These are phyloP conservation scores for Macroglossus sobrinus DNA, from an alignment of 2,113 vertebrate species.

Conservation along the genomic window DNA sequence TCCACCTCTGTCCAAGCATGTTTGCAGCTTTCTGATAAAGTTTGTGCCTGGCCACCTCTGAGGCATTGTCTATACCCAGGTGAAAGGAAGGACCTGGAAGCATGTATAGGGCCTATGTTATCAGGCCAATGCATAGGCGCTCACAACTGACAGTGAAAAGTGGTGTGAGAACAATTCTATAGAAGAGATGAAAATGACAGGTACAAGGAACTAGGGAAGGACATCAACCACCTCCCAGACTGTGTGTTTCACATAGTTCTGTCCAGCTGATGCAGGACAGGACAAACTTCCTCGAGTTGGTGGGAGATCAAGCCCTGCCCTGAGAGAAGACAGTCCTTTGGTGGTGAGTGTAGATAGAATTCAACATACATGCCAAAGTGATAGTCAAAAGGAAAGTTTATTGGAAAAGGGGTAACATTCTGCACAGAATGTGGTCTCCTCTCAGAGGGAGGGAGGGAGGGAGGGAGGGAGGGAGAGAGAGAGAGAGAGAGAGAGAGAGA, in stretches of 20 bases:
- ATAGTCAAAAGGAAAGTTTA: no score
- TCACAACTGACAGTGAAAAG: background rate
- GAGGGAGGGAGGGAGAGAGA: no score
- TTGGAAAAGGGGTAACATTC: no score
- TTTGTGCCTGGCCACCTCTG: background rate
- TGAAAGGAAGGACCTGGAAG: background rate
- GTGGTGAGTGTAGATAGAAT: no score
- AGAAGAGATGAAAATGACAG: background rate
- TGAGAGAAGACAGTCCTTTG: no score
- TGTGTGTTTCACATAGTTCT: background rate
- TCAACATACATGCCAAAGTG: no score
- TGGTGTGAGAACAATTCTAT: no score
- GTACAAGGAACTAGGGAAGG: background rate
- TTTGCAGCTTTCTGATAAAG: background rate
- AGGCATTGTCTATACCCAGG: background rate
- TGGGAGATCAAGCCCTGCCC: no score
- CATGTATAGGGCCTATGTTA: rapidly evolving
- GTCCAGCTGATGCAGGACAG: background rate
- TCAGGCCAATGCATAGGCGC: background rate
- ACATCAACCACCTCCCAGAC: background rate
- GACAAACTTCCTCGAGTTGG: no score
- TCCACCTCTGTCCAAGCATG: background rate
- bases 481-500: no score
- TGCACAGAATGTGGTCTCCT: no score
- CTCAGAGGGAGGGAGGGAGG: no score